A percentile compares a stretch with the other conserved stretches of the same genome.
phyloP scores from a whole-genome alignment of 35 echinoderm and acorn worm genomes.

The Diadema setosum region DNA sequence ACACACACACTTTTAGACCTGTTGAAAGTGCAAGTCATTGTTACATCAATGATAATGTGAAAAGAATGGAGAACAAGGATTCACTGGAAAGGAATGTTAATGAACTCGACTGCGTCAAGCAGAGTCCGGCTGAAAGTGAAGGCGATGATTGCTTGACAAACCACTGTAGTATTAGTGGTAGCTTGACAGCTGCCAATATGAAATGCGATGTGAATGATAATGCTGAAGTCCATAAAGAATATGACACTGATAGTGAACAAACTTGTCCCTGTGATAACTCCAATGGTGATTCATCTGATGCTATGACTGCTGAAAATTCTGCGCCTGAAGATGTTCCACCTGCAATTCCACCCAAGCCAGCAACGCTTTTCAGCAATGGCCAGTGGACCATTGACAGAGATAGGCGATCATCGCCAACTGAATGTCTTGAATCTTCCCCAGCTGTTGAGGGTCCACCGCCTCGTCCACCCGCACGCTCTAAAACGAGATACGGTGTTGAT shows the following conservation, averaged over 20 bases:
- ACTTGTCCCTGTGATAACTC: background rate
- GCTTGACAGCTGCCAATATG: background rate
- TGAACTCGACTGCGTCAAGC: no score
- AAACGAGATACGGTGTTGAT: background rate
- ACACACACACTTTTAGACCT: background rate
- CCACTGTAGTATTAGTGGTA: no score
- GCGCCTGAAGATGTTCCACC: constrained; percentile 13
- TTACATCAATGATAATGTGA: background rate
- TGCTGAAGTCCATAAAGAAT: background rate
- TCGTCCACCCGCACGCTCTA: constrained; percentile 70
- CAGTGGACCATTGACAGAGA: no score
- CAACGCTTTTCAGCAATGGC: constrained; percentile 12
- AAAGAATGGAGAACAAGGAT: background rate
- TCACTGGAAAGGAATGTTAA: no score
- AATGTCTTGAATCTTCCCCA: no score
- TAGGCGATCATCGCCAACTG: no score
- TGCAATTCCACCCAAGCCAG: constrained; percentile 59
- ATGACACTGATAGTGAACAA: background rate
- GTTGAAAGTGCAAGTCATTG: background rate
- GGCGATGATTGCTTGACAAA: no score
- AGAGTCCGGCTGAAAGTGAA: no score
- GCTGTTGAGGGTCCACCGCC: constrained; percentile 44
- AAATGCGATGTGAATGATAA: background rate
- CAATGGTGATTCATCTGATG: background rate
- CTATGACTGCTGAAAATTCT: background rate